Evolutionary conservation across 2,888 invertebrate species (phyloP), one percentile per base, ranked within the genome.

Genomic region (Hemistola chrysoprasaria): DNA sequence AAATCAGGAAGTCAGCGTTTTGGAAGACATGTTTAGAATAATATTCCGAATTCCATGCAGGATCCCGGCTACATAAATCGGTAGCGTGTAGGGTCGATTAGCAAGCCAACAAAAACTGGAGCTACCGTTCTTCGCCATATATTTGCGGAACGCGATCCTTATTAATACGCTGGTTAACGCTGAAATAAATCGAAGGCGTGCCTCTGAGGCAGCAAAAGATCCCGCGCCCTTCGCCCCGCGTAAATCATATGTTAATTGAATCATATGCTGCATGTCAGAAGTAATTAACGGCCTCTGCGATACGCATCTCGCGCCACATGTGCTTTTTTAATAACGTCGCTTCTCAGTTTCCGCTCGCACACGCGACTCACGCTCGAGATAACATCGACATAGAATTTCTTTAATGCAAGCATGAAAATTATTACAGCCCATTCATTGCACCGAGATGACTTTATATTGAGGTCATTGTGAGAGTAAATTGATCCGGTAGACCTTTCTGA

Each of bases 181-280:
- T 78, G 63, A 77, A 84, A 78, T 80, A 82, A 81, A 71, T 75
- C 58, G 65, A 58, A 57, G 60, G 59, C 61, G 61, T 62, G 65
- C 62, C 68, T 70, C 71, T 16, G 16, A 16, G 16, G 16, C 16
- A 4, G 16, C 63, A 71, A 68, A 57, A 16, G 45, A 56, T 56
- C 55, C 46, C 58, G 63, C 63, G 73, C 71, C 77, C 78, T 71
- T 71, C 73, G 65, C 60, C 67, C 60, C 62, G 70, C 64, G 83
- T 88, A 87, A 87, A 87, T 88, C 87, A 87, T 87, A 83, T 72
- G 82, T 80, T 88, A 88, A 88, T 88, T 88, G 87, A 88, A 88
- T 88, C 87, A 87, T 88, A 87, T 87, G 88, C 87, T 79, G 84
- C 83, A 73, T 83, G 88, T 88, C 87, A 86, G 71, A 86, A 80